These are phyloP conservation scores for Cynoglossus semilaevis DNA, from an alignment of 2,113 vertebrate genomes.

Conservation along the genomic window DNA sequence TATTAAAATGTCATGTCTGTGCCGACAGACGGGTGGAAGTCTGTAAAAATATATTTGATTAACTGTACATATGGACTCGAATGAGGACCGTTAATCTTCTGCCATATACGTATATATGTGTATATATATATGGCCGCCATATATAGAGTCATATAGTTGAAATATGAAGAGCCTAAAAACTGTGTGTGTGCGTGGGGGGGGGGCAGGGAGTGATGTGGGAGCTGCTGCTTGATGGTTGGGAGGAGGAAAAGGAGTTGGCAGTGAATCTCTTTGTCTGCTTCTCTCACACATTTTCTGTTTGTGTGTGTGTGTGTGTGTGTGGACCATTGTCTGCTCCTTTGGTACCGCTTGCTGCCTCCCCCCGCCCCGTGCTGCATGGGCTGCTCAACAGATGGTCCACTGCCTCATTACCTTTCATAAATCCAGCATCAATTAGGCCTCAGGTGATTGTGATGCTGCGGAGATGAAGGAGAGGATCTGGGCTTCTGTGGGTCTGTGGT, in stretches of 20 bases:
- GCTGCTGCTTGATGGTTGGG: constrained; percentile 42
- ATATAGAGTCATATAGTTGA: constrained; percentile 67
- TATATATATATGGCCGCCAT: constrained; percentile 59
- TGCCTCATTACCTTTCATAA: constrained; percentile 79
- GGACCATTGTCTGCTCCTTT: constrained; percentile 41
- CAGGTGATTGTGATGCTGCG: constrained; percentile 72
- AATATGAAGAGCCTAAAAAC: constrained; percentile 71
- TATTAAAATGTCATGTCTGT: constrained; percentile 70
- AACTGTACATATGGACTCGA: constrained; percentile 58
- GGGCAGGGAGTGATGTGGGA: constrained; percentile 38
- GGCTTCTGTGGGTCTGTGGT: too few species aligned
- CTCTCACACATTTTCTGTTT: background rate
- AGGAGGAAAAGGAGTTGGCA: constrained; percentile 12
- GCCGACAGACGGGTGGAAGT: constrained; percentile 53
- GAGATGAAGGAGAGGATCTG: constrained; percentile 67
- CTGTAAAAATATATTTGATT: constrained; percentile 67
- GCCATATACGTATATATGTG: too few species aligned
- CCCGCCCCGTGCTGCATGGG: constrained; percentile 34
- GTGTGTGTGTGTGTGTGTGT: background rate
- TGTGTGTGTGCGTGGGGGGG: constrained; percentile 44
- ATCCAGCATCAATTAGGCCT: constrained; percentile 75
- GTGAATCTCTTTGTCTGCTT: constrained; percentile 46
- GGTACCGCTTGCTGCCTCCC: constrained; percentile 44
- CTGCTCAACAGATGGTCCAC: constrained; percentile 75
- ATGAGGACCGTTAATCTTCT: constrained; percentile 65